Conservation (phyloP, 2,797 vertebrate species). For the Bradypodion pumilum region DNA sequence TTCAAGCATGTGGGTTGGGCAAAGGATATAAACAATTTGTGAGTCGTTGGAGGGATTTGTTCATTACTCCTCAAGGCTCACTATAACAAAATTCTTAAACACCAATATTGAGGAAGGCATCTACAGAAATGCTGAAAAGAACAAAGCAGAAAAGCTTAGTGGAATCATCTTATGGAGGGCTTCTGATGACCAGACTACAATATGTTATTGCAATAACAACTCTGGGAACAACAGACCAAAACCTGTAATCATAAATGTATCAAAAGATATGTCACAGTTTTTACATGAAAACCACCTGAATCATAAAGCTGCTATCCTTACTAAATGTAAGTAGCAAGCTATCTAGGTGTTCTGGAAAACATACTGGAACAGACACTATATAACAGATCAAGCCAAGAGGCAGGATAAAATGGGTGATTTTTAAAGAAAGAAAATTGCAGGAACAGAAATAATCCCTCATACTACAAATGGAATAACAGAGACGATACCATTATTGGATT, state of each 20-base stretch:
- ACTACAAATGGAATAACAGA: conserved; percentile 7
- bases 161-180: not conserved
- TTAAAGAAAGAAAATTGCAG: not conserved
- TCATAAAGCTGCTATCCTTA: conserved; percentile 39
- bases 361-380: conserved; percentile 26
- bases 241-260: conserved; percentile 34
- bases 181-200: conserved; percentile 10
- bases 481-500: not conserved
- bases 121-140: conserved; percentile 24
- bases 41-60: not conserved
- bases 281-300: conserved; percentile 50
- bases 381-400: conserved; percentile 17
- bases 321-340: conserved; percentile 2
- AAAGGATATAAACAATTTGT: not conserved
- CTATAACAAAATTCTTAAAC: not conserved
- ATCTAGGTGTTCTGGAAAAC: conserved; percentile 24
- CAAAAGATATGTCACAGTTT: conserved; percentile 46
- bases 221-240: conserved; percentile 52
- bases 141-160: not conserved
- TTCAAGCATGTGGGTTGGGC: not conserved
- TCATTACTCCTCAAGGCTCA: not conserved
- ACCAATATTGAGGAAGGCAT: not conserved
- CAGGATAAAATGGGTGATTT: conserved; percentile 4
- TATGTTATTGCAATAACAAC: conserved; percentile 37
- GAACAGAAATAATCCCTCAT: not conserved